Conservation (phyloP, 2,113 vertebrate species). For the Entelurus aequoreus region DNA sequence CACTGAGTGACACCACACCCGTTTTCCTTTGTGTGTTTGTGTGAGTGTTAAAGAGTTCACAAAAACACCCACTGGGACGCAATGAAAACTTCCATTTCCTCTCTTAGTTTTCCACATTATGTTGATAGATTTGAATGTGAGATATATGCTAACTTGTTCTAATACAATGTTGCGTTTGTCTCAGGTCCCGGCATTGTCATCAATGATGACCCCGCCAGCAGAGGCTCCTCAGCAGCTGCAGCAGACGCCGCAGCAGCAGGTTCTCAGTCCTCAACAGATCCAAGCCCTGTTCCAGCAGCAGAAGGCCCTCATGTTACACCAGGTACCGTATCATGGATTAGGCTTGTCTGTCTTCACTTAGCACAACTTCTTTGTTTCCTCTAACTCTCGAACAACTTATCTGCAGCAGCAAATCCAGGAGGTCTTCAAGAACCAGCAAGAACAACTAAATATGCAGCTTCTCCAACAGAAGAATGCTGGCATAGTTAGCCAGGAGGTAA, state of each 20-base stretch:
- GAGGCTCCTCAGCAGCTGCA: constrained; percentile 69
- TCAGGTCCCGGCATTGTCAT: constrained; percentile 59
- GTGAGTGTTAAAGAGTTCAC: constrained; percentile 3
- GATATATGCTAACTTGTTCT: background rate
- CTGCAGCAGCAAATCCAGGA: constrained; percentile 73
- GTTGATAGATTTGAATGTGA: background rate
- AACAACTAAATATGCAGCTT: constrained; percentile 71
- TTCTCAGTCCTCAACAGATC: constrained; percentile 72
- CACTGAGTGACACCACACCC: constrained; percentile 6
- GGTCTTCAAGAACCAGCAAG: constrained; percentile 75
- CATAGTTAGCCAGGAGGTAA: constrained; percentile 71
- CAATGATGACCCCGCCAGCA: constrained; percentile 72
- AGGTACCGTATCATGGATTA: constrained; percentile 46
- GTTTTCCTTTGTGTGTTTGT: constrained; percentile 5
- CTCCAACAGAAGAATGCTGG: constrained; percentile 71
- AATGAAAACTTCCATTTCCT: background rate
- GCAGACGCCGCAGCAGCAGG: constrained; percentile 60
- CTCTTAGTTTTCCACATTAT: background rate
- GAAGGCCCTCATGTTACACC: constrained; percentile 75
- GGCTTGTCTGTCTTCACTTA: background rate
- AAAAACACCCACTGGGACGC: background rate
- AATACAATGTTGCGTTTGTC: background rate
- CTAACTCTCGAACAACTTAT: constrained; percentile 6
- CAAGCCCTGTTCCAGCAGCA: constrained; percentile 73
- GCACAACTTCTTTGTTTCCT: background rate